Base-by-base conservation (phyloP, 2,888 invertebrate species). In the Xanthia icteritia region DNA sequence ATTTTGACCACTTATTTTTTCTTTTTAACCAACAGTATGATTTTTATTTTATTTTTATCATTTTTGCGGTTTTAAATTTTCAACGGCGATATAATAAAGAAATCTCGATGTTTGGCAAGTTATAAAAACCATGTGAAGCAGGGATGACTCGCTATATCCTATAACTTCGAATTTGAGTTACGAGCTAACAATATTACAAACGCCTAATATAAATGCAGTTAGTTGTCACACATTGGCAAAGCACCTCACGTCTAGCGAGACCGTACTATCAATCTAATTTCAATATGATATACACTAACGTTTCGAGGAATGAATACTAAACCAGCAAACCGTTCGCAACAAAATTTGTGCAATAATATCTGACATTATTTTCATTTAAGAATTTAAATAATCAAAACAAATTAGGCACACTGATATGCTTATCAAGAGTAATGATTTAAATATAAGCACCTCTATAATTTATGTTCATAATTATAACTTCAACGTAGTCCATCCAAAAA, bases 231-330 rank as follows among this genome's bases (percentile, higher is more conserved):
- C 56, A 79, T 82, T 74, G 31, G 23, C 39, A 48, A 87, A 63
- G 15, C 79, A 20, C 23, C 54, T 74, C 86, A 85, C 87, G 82
- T 76, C 13, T 45, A 0, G 36, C 13, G 36, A 65, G 56, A 77
- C 67, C 69, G 65, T 72, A 72, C 48, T 51, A 63, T 82, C 75
- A 79, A 82, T 87, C 73, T 85, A 61, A 84, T 79, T 82, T 78
- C 65, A 86, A 87, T 87, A 75, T 73, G 45, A 83, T 79, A 79
- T 72, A 77, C 27, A 73, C 31, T 60, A 77, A 45, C 31, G 45
- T 58, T 51, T 61, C 51, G 71, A 61, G 68, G 48, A 27, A 73
- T 60, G 87, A 84, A 81, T 86, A 86, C 58, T 71, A 78, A 85
- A 39, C 13, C 23, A 48, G 27, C 1, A 27, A 63, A 69, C 36